phyloP scores from a whole-genome alignment of 2,888 invertebrate species.

The Phytoseiulus persimilis region DNA sequence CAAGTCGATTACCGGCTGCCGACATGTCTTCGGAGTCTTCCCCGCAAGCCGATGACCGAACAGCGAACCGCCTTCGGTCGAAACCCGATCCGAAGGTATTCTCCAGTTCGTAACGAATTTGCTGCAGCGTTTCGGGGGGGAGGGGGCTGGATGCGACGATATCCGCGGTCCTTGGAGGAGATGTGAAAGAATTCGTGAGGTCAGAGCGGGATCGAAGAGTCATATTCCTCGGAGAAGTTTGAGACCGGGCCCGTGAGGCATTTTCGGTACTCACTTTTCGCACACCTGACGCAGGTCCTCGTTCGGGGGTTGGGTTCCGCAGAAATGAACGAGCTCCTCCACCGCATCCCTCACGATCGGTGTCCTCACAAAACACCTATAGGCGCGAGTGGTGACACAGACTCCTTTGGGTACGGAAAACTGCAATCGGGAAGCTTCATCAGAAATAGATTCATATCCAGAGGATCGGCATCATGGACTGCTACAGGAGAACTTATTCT shows the following conservation, averaged over 20 bases:
- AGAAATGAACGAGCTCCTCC: not conserved
- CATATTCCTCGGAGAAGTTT: not conserved
- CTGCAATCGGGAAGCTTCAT: not conserved
- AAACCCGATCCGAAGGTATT: not conserved
- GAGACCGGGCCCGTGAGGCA: no score
- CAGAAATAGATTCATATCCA: not conserved
- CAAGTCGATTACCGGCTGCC: not conserved
- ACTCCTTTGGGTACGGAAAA: constrained; percentile 62
- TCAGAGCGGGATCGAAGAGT: not conserved
- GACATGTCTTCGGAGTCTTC: constrained; percentile 23
- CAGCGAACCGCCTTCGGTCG: constrained; percentile 44
- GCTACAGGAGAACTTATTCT: not conserved
- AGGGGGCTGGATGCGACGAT: not conserved
- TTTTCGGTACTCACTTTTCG: not conserved
- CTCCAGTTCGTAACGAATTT: not conserved
- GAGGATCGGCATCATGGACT: no score
- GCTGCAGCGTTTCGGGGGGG: not conserved
- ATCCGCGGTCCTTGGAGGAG: not conserved
- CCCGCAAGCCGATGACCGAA: not conserved
- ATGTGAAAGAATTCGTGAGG: no score
- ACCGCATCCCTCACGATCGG: constrained; percentile 53
- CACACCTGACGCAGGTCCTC: not conserved
- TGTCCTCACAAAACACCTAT: constrained; percentile 50
- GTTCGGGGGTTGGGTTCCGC: not conserved
- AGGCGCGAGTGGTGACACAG: constrained; percentile 60